These are phyloP conservation scores for Leguminivora glycinivorella DNA, from an alignment of 1,140 invertebrate species.

Conservation along the genomic window DNA sequence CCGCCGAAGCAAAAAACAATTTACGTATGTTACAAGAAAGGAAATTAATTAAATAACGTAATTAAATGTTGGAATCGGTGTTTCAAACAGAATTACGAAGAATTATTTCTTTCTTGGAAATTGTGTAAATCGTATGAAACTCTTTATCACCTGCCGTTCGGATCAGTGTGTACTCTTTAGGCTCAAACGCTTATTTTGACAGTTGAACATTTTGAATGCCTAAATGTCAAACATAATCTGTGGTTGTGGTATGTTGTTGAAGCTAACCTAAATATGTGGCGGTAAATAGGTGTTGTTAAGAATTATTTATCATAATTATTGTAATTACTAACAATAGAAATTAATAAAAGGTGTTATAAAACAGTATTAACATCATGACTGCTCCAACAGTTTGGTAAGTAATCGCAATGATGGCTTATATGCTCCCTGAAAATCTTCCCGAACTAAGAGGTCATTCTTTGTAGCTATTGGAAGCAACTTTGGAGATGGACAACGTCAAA, in stretches of 20 bases:
- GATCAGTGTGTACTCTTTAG: background rate
- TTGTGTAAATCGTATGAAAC: background rate
- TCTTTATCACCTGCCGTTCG: background rate
- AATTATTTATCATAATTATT: background rate
- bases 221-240: conserved; percentile 5
- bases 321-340: background rate
- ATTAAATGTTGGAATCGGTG: no score
- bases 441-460: conserved; percentile 34
- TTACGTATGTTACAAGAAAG: background rate
- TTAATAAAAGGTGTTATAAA: background rate
- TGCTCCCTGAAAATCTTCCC: background rate
- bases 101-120: no score
- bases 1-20: background rate
- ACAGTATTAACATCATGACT: background rate
- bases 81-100: no score
- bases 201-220: background rate
- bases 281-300: conserved; percentile 29
- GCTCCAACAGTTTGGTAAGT: conserved; percentile 14
- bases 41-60: background rate
- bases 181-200: background rate
- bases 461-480: conserved; percentile 73
- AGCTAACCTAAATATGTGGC: conserved; percentile 32
- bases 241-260: conserved; percentile 24
- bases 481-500: conserved; percentile 73
- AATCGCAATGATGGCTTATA: background rate